Conservation (phyloP, 2,888 invertebrate species). For the Nephrotoma appendiculata region DNA sequence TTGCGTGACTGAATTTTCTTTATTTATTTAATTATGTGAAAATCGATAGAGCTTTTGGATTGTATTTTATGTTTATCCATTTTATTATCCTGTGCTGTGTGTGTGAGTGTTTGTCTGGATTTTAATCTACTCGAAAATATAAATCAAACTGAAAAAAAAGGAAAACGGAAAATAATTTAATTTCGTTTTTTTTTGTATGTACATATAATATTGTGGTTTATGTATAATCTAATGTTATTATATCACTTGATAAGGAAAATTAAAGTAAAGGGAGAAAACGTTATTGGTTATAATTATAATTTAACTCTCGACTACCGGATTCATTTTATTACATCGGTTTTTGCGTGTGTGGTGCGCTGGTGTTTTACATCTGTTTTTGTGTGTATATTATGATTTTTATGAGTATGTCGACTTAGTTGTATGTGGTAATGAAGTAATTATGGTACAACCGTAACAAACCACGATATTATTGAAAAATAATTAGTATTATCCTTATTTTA, state of each 20-base stretch:
- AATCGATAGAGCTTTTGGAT: not conserved
- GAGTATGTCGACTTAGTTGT: not conserved
- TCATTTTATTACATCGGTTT: not conserved
- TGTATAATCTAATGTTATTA: not conserved
- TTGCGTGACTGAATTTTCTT: not conserved
- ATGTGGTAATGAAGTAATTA: not conserved
- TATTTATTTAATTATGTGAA: not conserved
- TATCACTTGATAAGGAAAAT: not conserved
- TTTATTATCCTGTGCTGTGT: not conserved
- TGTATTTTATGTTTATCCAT: not conserved
- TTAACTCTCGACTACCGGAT: not conserved
- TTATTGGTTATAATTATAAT: not conserved
- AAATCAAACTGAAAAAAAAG: not conserved
- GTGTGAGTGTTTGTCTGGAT: not conserved
- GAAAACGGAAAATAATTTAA: not conserved
- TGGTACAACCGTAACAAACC: no score
- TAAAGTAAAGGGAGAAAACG: not conserved
- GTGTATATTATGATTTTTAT: not conserved
- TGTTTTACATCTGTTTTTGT: not conserved
- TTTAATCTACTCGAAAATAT: not conserved
- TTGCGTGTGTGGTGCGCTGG: not conserved
- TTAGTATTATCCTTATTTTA: no score
- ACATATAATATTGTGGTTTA: not conserved
- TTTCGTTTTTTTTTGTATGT: not conserved
- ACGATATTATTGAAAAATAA: no score